A percentile compares a stretch with the other conserved stretches of the same genome.
These are phyloP conservation scores for Triops longicaudatus DNA, from an alignment of 1,140 invertebrate genomes.

Conservation along the genomic window DNA sequence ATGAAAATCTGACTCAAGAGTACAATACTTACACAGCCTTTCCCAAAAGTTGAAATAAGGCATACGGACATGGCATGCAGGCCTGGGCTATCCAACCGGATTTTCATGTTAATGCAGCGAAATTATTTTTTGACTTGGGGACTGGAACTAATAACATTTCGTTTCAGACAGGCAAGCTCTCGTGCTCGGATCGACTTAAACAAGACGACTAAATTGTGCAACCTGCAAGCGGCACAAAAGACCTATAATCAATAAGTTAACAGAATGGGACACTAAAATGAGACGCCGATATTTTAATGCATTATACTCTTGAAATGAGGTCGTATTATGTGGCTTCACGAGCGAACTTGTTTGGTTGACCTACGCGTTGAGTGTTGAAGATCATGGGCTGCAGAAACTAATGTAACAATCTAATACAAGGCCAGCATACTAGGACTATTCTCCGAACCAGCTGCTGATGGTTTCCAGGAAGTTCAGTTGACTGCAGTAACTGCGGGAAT, in stretches of 20 bases:
- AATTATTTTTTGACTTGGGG: not conserved
- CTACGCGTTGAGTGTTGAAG: not conserved
- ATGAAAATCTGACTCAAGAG: not conserved
- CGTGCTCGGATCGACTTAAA: not conserved
- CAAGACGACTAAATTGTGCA: not conserved
- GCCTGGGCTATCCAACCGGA: not conserved
- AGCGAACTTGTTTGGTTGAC: not conserved
- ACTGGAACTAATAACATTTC: conserved; percentile 8
- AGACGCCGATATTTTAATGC: not conserved
- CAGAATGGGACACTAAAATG: not conserved
- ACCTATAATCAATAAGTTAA: conserved; percentile 8
- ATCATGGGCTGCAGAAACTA: not conserved
- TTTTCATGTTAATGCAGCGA: not conserved
- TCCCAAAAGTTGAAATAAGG: not conserved
- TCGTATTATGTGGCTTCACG: not conserved
- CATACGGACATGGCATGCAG: not conserved
- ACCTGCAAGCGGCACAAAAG: not conserved
- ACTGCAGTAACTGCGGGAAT: not conserved
- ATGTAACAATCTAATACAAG: not conserved
- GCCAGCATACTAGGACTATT: not conserved
- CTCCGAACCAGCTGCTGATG: too few relatives aligned
- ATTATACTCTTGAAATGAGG: not conserved
- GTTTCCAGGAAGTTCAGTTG: conserved; percentile 10
- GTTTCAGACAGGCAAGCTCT: conserved; percentile 5
- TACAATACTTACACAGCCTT: not conserved